phyloP scores from a whole-genome alignment of 1,140 invertebrate genomes.

The Plectrocnemia conspersa region DNA sequence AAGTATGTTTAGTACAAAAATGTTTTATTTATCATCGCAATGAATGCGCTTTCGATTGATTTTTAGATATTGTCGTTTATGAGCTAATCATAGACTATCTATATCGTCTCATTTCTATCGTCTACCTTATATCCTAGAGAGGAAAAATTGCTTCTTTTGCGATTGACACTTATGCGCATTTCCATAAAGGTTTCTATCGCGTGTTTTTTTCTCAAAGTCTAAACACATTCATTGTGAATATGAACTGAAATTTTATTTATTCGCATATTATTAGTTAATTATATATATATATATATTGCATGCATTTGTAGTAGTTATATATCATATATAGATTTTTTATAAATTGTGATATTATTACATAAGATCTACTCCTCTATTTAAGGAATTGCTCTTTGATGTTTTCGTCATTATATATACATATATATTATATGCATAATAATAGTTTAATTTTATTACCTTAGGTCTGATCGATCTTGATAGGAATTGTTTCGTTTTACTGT shows the following conservation, averaged over 20 bases:
- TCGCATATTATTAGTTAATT: too few species aligned
- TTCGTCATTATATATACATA: slow-evolving; percentile 2
- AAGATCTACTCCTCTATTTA: background rate
- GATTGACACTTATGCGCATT: slow-evolving; percentile 9
- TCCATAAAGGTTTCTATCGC: slow-evolving; percentile 12
- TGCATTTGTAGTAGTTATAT: background rate
- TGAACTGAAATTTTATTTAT: too few species aligned
- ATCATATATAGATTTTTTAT: background rate
- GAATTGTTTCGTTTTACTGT: too few species aligned
- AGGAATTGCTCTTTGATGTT: slow-evolving; percentile 1
- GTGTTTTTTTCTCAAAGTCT: slow-evolving; percentile 15
- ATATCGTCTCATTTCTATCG: background rate
- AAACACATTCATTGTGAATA: too few species aligned
- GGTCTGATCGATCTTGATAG: too few species aligned
- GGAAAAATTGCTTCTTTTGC: slow-evolving; percentile 2
- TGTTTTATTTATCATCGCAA: too few species aligned
- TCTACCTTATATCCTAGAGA: too few species aligned
- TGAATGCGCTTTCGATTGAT: background rate
- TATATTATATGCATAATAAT: background rate
- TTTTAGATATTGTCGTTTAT: slow-evolving; percentile 20
- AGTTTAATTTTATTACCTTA: too few species aligned
- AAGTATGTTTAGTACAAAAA: too few species aligned
- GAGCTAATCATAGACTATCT: slow-evolving; percentile 19
- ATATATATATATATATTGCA: too few species aligned
- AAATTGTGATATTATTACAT: slow-evolving; percentile 4